Conservation (phyloP, 2,888 invertebrate genomes). For the Drosophila atripex region DNA sequence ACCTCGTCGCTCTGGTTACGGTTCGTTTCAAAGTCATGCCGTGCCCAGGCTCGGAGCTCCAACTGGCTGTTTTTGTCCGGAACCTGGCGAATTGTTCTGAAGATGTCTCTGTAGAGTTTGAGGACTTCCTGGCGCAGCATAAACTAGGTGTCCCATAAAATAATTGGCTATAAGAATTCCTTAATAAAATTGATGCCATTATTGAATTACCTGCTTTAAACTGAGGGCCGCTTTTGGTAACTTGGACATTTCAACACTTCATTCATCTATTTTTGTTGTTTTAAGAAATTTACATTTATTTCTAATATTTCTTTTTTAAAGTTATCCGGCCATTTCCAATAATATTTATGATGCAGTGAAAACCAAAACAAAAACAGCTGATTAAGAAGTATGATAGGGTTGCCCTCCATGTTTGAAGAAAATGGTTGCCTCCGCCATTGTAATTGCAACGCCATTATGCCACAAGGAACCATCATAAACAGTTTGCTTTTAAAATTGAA, state of each 20-base stretch:
- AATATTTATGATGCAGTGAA: constrained; percentile 1
- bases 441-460: not conserved
- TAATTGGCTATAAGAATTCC: not conserved
- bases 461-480: no score
- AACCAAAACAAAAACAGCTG: constrained; percentile 58
- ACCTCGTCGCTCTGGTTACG: constrained; percentile 89
- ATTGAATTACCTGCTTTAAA: constrained; percentile 86
- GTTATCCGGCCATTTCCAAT: not conserved
- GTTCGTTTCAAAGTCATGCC: constrained; percentile 89
- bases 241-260: constrained; percentile 66
- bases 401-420: not conserved
- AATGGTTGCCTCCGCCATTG: not conserved
- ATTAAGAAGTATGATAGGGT: constrained; percentile 9
- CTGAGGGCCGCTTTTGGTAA: constrained; percentile 85
- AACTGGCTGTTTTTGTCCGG: constrained; percentile 87
- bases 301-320: not conserved
- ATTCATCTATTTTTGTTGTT: not conserved
- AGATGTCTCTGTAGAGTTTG: constrained; percentile 89
- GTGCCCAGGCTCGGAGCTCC: constrained; percentile 90
- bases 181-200: not conserved
- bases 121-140: constrained; percentile 91
- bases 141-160: constrained; percentile 86
- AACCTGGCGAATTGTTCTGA: constrained; percentile 88
- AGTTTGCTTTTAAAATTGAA: no score
- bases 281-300: not conserved